Evolutionary conservation across 2,113 vertebrate genomes (phyloP).

Genomic region (Fregetta grallaria): DNA sequence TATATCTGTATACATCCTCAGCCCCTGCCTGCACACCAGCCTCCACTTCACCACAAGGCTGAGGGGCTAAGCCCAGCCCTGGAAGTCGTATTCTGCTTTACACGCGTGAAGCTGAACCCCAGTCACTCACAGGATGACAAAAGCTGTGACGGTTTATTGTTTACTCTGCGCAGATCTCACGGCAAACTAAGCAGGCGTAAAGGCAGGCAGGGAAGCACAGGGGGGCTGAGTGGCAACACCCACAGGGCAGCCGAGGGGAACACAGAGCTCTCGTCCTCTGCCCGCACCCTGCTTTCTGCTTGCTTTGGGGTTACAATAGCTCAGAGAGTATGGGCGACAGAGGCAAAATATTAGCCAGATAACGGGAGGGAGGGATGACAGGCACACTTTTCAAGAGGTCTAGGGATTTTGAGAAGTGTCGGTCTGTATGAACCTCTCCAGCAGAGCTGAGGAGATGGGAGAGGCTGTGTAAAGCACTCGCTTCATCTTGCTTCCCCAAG

Average conservation of each 20-base stretch:
- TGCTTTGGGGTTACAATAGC: background rate
- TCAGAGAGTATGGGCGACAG: background rate
- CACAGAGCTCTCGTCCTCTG: background rate
- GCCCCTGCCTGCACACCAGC: background rate
- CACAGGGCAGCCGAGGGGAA: fast-evolving
- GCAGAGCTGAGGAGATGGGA: background rate
- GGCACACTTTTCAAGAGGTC: background rate
- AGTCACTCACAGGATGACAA: background rate
- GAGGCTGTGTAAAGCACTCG: background rate
- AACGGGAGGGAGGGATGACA: fast-evolving
- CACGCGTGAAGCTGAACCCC: fast-evolving
- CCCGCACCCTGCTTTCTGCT: background rate
- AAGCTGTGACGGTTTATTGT: background rate
- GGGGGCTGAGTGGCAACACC: background rate
- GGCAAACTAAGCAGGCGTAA: background rate
- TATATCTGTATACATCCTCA: background rate
- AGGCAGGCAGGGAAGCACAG: background rate
- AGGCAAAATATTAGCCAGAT: background rate
- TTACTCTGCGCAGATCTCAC: background rate
- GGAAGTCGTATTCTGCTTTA: background rate
- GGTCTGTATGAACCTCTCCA: background rate
- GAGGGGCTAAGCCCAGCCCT: background rate
- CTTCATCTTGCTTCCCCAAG: background rate
- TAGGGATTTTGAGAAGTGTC: background rate
- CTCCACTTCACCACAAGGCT: background rate